Evolutionary conservation across 2,113 vertebrate species (phyloP), one percentile per base, ranked within the genome.

Genomic region (Astatoreochromis straeleni): DNA sequence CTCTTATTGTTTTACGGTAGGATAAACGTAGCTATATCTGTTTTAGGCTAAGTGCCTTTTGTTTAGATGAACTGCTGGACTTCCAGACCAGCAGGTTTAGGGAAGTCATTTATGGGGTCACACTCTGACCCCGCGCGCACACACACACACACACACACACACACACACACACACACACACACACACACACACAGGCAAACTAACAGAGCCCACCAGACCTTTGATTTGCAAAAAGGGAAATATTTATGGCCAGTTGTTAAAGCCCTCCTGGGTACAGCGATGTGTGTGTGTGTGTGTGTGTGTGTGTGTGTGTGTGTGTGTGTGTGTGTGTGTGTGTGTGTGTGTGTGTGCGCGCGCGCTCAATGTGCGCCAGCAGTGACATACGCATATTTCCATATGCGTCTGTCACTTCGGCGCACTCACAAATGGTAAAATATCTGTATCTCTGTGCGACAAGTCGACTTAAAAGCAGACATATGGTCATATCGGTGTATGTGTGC

Each of bases 171-270:
- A 60, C 55, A 47, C 57, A 65, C 81, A 83, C 45, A 11, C 80
- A 65, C n/a, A 38, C 29, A 81, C 19, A 53, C 78, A 57, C 13
- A 54, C 42, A 19, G 10, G 6, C 24, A 81, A 60, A 84, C 82
- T 82, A 8, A 73, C 70, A 86, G 63, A 24, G 57, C 29, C 63
- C 80, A 81, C 12, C 38, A 81, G 78, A 94, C 91, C 91, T 94
- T 92, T 92, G 93, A 91, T 94, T 93, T 93, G 55, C 81, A 91
- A 90, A 94, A 91, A 92, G 83, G 85, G 90, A 90, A 93, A 93
- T 93, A 92, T 94, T 94, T 89, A 93, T 91, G 87, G 80, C 81
- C 83, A 54, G 83, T 92, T 90, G 91, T 92, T 89, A 83, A 90
- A 89, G 53, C 58, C 81, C 63, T 87, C 45, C 9, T 17, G 70